Conservation (phyloP, 2,113 vertebrate species). For the Aspidoscelis tigris region DNA sequence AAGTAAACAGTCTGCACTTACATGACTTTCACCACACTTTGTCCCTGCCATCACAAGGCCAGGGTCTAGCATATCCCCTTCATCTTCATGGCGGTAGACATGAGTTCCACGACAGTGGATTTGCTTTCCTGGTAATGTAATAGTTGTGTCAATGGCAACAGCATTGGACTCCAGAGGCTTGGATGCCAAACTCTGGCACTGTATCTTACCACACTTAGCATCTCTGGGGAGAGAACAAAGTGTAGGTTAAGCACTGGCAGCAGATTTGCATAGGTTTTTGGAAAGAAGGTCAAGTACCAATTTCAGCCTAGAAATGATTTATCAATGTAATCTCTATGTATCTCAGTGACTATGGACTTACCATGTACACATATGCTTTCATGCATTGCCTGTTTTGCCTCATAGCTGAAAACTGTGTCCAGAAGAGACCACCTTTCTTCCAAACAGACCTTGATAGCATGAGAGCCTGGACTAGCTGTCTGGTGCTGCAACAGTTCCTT, state of each 20-base stretch:
- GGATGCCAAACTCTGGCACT: conserved; percentile 84
- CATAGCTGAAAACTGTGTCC: too few species aligned
- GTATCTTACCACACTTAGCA: conserved; percentile 95
- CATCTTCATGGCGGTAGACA: conserved; percentile 81
- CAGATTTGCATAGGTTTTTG: background rate
- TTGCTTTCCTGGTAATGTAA: conserved; percentile 66
- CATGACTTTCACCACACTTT: conserved; percentile 91
- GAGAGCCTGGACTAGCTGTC: too few species aligned
- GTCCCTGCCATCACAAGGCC: conserved; percentile 95
- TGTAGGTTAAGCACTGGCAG: conserved; percentile 17
- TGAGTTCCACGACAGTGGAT: conserved; percentile 90
- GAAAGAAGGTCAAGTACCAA: background rate
- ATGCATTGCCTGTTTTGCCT: too few species aligned
- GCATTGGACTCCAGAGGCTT: conserved; percentile 89
- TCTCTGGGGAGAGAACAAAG: conserved; percentile 77
- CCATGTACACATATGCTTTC: too few species aligned
- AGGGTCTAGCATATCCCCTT: conserved; percentile 92
- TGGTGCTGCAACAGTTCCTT: too few species aligned
- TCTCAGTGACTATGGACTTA: background rate
- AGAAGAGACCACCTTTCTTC: too few species aligned
- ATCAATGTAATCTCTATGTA: background rate
- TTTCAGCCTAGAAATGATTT: background rate
- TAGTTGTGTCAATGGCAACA: conserved; percentile 89
- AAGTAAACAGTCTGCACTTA: conserved; percentile 62
- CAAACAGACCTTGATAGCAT: too few species aligned